Conservation (phyloP, 2,797 vertebrate species). For the Masticophis lateralis region DNA sequence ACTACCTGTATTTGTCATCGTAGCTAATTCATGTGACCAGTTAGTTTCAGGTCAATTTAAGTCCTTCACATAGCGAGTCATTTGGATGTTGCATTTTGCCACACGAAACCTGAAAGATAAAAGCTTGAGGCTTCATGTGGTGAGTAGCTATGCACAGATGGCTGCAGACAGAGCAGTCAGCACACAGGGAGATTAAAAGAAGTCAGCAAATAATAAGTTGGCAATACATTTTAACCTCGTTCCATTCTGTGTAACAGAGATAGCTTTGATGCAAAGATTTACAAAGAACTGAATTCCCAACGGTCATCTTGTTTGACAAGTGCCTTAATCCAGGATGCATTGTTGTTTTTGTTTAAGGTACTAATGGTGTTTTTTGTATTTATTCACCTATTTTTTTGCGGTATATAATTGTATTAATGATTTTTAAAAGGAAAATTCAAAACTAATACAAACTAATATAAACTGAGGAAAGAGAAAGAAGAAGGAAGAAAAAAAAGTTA, state of each 20-base stretch:
- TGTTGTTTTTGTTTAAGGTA: not conserved
- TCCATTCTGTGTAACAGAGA: not conserved
- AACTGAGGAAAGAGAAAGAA: not conserved
- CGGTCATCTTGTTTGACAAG: not conserved
- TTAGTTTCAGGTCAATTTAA: not conserved
- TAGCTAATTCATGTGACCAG: not conserved
- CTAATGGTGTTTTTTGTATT: not conserved
- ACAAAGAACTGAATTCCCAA: not conserved
- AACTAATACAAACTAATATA: not conserved
- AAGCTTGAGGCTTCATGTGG: not conserved
- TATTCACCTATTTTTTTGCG: not conserved
- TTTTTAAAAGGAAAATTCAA: not conserved
- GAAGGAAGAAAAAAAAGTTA: not conserved
- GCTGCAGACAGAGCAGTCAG: not conserved
- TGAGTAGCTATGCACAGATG: not conserved
- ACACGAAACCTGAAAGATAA: no score
- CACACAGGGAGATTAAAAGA: not conserved
- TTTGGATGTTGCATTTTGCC: not conserved
- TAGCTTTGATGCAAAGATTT: not conserved
- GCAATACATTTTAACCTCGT: not conserved
- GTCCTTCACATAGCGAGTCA: not conserved
- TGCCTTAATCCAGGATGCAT: not conserved
- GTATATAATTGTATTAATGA: not conserved
- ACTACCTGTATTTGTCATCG: not conserved
- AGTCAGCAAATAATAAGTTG: not conserved